These are phyloP conservation scores for Meriones unguiculatus DNA, from an alignment of 2,113 vertebrate genomes.

Conservation along the genomic window DNA sequence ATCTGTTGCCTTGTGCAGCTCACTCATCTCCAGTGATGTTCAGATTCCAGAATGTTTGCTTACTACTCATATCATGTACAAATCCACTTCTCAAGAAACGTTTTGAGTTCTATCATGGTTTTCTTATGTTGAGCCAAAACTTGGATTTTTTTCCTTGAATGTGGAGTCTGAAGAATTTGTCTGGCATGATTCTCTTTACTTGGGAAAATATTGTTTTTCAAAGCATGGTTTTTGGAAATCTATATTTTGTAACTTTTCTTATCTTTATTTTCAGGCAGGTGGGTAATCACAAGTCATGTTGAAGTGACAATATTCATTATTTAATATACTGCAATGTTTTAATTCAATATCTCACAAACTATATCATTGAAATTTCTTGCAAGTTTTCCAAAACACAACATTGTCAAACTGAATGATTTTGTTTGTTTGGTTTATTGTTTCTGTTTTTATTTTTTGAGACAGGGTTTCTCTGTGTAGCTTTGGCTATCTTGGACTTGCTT, in stretches of 20 bases:
- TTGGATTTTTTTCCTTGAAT: neutral
- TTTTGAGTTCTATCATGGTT: neutral
- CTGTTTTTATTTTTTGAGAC: no score
- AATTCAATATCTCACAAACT: neutral
- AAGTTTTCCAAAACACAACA: neutral
- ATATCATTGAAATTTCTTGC: neutral
- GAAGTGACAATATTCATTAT: neutral
- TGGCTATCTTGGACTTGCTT: no score
- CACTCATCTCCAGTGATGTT: neutral
- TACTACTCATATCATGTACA: neutral
- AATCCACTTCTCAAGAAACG: no score
- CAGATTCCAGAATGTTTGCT: neutral
- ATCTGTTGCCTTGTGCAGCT: neutral
- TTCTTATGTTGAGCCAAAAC: neutral
- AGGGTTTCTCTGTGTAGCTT: no score
- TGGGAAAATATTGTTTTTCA: neutral
- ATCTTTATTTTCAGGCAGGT: neutral
- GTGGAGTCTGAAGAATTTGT: neutral
- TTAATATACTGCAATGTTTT: neutral
- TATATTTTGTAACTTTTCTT: neutral
- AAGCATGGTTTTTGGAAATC: neutral
- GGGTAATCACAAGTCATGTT: neutral
- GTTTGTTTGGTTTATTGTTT: no score
- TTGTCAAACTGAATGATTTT: neutral
- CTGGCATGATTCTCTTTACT: neutral